These are phyloP conservation scores for Caretta caretta DNA, from an alignment of 2,113 vertebrate species.

Conservation along the genomic window DNA sequence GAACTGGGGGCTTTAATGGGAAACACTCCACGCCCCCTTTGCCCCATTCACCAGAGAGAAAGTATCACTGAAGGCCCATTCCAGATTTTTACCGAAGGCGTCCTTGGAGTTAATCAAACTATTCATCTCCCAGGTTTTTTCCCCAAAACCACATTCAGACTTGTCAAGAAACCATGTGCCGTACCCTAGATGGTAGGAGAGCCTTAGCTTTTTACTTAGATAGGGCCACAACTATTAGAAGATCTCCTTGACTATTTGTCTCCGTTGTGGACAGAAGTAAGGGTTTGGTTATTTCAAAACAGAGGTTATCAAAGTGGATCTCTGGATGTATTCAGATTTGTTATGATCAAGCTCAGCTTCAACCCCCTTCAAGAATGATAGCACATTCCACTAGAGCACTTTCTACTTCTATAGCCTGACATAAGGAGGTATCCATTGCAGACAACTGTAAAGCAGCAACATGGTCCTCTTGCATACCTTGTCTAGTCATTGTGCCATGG, in stretches of 20 bases:
- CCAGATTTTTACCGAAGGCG: too few species aligned
- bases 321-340: background rate
- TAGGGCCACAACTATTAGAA: background rate
- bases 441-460: background rate
- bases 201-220: background rate
- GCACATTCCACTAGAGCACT: background rate
- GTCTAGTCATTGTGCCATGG: background rate
- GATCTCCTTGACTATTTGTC: background rate
- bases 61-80: too few species aligned
- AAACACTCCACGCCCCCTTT: too few species aligned
- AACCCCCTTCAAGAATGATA: background rate
- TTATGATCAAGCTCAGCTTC: background rate
- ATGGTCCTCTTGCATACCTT: background rate
- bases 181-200: background rate
- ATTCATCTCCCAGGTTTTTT: background rate
- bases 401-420: background rate
- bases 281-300: background rate
- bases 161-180: background rate
- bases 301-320: background rate
- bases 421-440: background rate
- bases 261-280: background rate
- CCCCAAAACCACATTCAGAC: background rate
- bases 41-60: too few species aligned
- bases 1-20: too few species aligned
- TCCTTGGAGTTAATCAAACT: background rate